phyloP scores from a whole-genome alignment of 53 echinoderm and acorn worm species.

The Paelopatides confundens region DNA sequence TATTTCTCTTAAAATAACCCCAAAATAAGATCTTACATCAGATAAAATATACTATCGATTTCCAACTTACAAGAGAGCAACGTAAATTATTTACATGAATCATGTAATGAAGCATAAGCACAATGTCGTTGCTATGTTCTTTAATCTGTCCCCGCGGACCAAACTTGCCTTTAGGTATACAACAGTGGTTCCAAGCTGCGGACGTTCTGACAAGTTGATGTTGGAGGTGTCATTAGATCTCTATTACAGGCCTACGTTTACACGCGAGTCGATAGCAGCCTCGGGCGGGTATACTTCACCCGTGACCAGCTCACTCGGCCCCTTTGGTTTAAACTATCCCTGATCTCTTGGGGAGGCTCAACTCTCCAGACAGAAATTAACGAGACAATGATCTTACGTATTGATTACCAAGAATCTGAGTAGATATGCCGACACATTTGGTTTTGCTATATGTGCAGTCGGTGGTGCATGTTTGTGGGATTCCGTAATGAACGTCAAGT shows the following conservation, averaged over 20 bases:
- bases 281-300: neutral
- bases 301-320: conserved; percentile 20
- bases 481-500: neutral
- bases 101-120: neutral
- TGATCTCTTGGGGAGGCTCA: conserved; percentile 12
- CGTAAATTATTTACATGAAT: conserved; percentile 22
- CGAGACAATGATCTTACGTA: conserved; percentile 22
- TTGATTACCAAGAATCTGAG: conserved; percentile 14
- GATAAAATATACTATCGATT: too few relatives aligned
- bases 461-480: neutral
- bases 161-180: neutral
- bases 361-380: conserved; percentile 46
- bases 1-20: too few relatives aligned
- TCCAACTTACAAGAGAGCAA: neutral
- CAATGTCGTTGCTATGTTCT: conserved; percentile 6
- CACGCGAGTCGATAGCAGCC: neutral
- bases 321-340: neutral
- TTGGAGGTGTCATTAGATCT: conserved; percentile 11
- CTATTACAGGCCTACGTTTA: neutral
- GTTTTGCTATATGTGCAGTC: neutral
- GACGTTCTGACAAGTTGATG: conserved; percentile 38
- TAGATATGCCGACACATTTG: conserved; percentile 34
- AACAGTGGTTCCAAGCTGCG: conserved; percentile 16
- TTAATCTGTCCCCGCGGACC: conserved; percentile 24
- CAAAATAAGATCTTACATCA: too few relatives aligned